Conservation (phyloP, 64 coral and sea anemone genomes). For the Acropora yongei region DNA sequence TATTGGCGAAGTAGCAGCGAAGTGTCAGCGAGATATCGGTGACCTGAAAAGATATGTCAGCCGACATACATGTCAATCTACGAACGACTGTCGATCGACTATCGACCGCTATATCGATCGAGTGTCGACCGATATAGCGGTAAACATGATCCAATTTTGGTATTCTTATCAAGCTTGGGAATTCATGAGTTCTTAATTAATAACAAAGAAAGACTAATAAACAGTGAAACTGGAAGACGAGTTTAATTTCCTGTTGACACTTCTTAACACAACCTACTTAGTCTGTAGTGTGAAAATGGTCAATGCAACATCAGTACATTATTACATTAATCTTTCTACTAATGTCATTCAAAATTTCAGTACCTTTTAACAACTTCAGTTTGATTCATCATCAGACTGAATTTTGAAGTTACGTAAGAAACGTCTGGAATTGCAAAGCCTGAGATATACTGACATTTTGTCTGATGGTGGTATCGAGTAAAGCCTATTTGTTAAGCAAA, state of each 20-base stretch:
- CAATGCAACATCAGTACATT: neutral
- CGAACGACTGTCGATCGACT: too few relatives aligned
- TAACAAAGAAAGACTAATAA: conserved; percentile 1
- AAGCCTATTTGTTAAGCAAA: conserved; percentile 5
- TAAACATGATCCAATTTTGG: neutral
- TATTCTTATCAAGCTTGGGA: neutral
- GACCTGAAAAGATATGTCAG: too few relatives aligned
- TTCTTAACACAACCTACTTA: conserved; percentile 2
- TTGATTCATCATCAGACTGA: conserved; percentile 2
- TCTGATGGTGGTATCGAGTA: neutral
- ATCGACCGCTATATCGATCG: too few relatives aligned
- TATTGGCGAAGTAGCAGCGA: too few relatives aligned
- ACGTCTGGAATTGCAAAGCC: conserved; percentile 3
- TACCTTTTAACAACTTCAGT: conserved; percentile 13
- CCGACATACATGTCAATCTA: too few relatives aligned
- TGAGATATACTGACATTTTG: conserved; percentile 7
- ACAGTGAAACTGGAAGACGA: neutral
- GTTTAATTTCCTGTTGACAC: conserved; percentile 5
- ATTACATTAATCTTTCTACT: conserved; percentile 10
- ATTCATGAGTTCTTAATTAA: conserved; percentile 8
- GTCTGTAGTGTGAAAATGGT: neutral
- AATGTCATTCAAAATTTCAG: conserved; percentile 16
- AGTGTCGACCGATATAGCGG: too few relatives aligned
- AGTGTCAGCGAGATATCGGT: too few relatives aligned
- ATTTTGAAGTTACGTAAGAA: conserved; percentile 16